Evolutionary conservation across 2,113 vertebrate genomes (phyloP), one percentile per base, ranked within the genome.

Genomic region (Nothocercus julius): DNA sequence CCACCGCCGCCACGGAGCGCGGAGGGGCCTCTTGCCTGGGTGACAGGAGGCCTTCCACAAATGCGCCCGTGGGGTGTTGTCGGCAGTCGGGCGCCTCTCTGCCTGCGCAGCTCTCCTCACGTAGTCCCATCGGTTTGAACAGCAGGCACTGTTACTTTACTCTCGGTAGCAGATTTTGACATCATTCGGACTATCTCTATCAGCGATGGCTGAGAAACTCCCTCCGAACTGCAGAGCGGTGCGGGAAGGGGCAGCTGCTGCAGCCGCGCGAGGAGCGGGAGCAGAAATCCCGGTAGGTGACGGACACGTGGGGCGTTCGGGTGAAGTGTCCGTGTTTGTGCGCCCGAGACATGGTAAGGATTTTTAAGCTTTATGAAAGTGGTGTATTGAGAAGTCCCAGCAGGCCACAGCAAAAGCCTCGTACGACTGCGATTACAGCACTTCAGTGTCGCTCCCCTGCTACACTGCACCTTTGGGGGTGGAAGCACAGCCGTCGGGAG

Each of bases 51-150:
- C 6, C 36, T 36, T 36, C 36, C 36, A 16, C 30, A 83, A 47
- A 16, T 6, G 6, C 9, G 47, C 1, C 20, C 30, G 62, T 24
- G 17, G 30, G 40, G 1, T 1, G 66, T 62, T 73, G 49, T 24
- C 0, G 0, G 30, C 1, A 1, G 28, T 30, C 27, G 58, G 53
- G 67, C 67, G 9, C 13, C 11, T 62, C 11, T 62, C 49, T 45
- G 7, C 9, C 17, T n/a, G 59, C 13, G 24, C 18, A 16, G 40
- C 12, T 36, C 12, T 36, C 49, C 69, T 2, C 20, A 3, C 17
- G 3, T 63, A 44, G 16, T 2, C 45, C 61, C 61, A 64, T 25
- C 56, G 58, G 13, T 11, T 76, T 38, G 51, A 42, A 16, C 8
- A 49, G 62, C 2, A 1, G 28, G 38, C 7, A 47, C 0, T 4